Evolutionary conservation across 1,140 invertebrate genomes (phyloP), one percentile per base, ranked within the genome.

Genomic region (Telenomus remus): DNA sequence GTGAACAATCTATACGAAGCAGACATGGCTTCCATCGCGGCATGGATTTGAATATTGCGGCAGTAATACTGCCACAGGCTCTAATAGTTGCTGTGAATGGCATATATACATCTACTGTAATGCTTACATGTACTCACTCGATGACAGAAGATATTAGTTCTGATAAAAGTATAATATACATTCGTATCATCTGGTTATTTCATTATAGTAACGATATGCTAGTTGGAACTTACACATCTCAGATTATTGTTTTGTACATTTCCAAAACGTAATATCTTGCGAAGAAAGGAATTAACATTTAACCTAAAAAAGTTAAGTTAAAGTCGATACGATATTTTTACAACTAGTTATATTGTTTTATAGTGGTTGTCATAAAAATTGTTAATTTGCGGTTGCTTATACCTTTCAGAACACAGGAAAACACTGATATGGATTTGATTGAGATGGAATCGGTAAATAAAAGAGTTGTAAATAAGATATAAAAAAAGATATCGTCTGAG

Each of bases 401-500:
- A 68, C 57, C 68, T 57, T 50, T 60, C 51, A 63, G 55, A 70
- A 65, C 44, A 65, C 66, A 53, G n/a, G 51, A 49, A 12, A 63
- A 27, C 35, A 34, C 61, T 54, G 51, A 71, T 65, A 73, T 47
- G 57, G 71, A 82, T 73, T 82, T 87, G 85, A 88, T 88, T 87
- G 85, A 86, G 85, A 88, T 88, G 87, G 86, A 88, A 88, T 87
- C 85, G 82, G 81, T 79, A 57, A 87, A 87, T 87, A 88, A 87
- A 87, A 84, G 83, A 86, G 86, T 87, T 88, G 85, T 87, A 87
- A 88, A 88, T 88, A 88, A 87, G 85, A 87, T 79, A 87, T 86
- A 87, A 88, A 87, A 86, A 75, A 80, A 82, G 81, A 65, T 72
- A 54, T 71, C 73, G 70, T 54, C 68, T 79, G 76, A 86, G 85